phyloP scores from a whole-genome alignment of 92 coral and sea anemone species.

The Blastomussa wellsi region DNA sequence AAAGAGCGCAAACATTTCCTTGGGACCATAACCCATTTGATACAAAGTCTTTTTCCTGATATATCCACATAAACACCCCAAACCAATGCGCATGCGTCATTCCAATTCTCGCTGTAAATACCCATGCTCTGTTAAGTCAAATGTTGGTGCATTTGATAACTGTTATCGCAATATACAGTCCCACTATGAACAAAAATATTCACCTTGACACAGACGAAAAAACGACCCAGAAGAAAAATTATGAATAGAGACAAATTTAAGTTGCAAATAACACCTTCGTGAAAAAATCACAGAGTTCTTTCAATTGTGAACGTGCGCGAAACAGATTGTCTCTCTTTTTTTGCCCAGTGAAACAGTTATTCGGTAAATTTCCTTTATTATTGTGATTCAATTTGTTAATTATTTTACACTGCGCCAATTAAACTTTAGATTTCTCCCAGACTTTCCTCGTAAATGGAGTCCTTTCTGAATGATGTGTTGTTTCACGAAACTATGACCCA shows the following conservation, averaged over 20 bases:
- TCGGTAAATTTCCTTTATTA: no score
- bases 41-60: neutral
- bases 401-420: no score
- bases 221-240: neutral
- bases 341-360: no score
- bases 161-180: neutral
- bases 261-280: neutral
- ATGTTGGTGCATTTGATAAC: neutral
- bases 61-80: neutral
- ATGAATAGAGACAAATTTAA: neutral
- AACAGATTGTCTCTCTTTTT: no score
- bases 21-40: neutral
- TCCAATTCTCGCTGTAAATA: slow-evolving; percentile 39
- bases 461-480: neutral
- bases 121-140: slow-evolving; percentile 26
- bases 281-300: no score
- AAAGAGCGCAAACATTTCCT: neutral
- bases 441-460: no score
- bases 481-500: neutral
- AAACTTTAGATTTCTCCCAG: no score
- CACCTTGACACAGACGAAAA: neutral
- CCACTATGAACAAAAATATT: neutral
- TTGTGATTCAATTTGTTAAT: no score
- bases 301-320: neutral
- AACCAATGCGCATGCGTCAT: slow-evolving; percentile 27